phyloP scores from a whole-genome alignment of 1,140 invertebrate genomes.

The Pinna nobilis region DNA sequence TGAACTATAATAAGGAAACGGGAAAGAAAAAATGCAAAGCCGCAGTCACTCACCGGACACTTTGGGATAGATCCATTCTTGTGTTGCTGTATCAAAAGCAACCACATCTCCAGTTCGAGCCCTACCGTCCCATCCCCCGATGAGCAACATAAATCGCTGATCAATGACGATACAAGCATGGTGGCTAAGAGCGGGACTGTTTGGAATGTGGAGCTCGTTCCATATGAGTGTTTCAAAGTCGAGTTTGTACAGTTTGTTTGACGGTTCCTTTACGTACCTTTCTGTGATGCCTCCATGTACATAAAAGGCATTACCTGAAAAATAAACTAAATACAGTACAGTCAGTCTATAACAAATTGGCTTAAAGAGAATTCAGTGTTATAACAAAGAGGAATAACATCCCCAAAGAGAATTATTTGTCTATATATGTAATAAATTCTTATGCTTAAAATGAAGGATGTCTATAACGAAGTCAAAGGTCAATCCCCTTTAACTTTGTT shows the following conservation, averaged over 20 bases:
- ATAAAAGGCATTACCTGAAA: slow-evolving; percentile 54
- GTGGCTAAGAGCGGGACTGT: slow-evolving; percentile 65
- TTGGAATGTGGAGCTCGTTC: slow-evolving; percentile 41
- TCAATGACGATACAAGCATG: slow-evolving; percentile 64
- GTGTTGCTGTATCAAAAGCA: slow-evolving; percentile 61
- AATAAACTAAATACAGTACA: neutral
- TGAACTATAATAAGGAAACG: no score
- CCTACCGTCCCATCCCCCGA: slow-evolving; percentile 72
- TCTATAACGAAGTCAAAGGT: no score
- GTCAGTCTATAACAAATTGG: no score
- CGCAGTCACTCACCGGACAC: no score
- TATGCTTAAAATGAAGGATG: no score
- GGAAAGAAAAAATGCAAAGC: no score
- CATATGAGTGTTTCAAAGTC: slow-evolving; percentile 51
- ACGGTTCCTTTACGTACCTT: slow-evolving; percentile 50
- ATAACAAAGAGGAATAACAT: no score
- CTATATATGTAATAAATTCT: no score
- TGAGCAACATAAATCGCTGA: slow-evolving; percentile 63
- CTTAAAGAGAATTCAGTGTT: no score
- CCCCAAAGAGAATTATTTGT: neutral
- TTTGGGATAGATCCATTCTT: slow-evolving; percentile 54
- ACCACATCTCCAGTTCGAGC: slow-evolving; percentile 50
- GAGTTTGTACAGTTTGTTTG: slow-evolving; percentile 58
- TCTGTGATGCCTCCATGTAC: slow-evolving; percentile 68
- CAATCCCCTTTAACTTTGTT: no score